Evolutionary conservation across 1,140 invertebrate genomes (phyloP).

Genomic region (Hycleus cichorii): DNA sequence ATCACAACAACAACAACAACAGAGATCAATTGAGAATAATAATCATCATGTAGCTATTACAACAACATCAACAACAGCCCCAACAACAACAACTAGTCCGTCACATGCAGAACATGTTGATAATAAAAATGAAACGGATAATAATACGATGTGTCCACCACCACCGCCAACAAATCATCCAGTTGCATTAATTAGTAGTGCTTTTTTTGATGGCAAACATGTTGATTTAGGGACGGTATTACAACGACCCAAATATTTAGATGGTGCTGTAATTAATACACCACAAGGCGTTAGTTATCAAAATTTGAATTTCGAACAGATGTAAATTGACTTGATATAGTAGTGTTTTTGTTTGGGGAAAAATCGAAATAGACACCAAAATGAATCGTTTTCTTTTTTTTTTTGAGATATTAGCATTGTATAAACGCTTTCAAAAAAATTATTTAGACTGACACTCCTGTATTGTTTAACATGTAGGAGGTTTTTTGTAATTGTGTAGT

Average conservation of each 20-base stretch:
- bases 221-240: slow-evolving; percentile 46
- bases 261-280: slow-evolving; percentile 43
- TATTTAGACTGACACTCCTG: too few relatives aligned
- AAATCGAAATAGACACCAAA: too few relatives aligned
- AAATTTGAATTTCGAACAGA: slow-evolving; percentile 64
- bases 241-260: slow-evolving; percentile 46
- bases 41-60: slow-evolving; percentile 40
- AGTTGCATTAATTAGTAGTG: slow-evolving; percentile 42
- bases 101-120: slow-evolving; percentile 40
- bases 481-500: too few relatives aligned
- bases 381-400: background rate
- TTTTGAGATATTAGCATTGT: background rate
- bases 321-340: slow-evolving; percentile 43
- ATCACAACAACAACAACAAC: slow-evolving; percentile 42
- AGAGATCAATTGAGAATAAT: slow-evolving; percentile 7
- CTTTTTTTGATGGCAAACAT: slow-evolving; percentile 52
- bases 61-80: slow-evolving; percentile 46
- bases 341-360: background rate
- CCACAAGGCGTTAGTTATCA: slow-evolving; percentile 58
- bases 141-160: background rate
- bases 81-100: slow-evolving; percentile 42
- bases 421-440: too few relatives aligned
- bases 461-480: too few relatives aligned
- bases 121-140: background rate
- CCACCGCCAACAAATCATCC: slow-evolving; percentile 38